A percentile compares a stretch with the other conserved stretches of the same genome.
Conservation (phyloP, 2,888 invertebrate genomes). For the Xestoiulus laeticollis region DNA sequence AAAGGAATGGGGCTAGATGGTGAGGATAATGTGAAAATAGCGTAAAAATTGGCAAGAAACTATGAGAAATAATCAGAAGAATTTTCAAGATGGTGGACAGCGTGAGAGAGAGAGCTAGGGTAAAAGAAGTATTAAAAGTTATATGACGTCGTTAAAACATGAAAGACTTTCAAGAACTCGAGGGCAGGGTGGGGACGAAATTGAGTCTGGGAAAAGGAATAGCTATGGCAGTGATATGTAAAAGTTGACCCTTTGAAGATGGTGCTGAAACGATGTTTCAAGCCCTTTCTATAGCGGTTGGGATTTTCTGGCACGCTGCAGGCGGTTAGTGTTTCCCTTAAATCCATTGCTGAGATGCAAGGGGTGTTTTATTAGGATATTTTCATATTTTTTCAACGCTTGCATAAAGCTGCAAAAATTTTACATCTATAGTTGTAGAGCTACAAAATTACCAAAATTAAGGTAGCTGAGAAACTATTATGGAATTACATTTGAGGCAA, state of each 20-base stretch:
- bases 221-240: not conserved
- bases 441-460: too few species aligned
- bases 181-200: not conserved
- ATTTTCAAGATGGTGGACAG: constrained; percentile 12
- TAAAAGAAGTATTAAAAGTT: not conserved
- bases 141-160: constrained; percentile 30
- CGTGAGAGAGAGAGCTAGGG: not conserved
- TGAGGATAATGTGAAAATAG: not conserved
- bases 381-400: too few species aligned
- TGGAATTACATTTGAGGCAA: too few species aligned
- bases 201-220: not conserved
- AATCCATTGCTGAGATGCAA: too few species aligned
- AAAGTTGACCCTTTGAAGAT: not conserved
- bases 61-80: not conserved
- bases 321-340: too few species aligned
- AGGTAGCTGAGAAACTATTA: too few species aligned
- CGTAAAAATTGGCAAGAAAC: not conserved
- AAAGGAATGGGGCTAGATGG: not conserved
- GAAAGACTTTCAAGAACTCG: not conserved
- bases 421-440: too few species aligned
- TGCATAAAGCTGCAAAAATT: too few species aligned
- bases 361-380: too few species aligned
- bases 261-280: too few species aligned
- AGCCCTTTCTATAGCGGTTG: too few species aligned
- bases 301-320: too few species aligned